phyloP scores from a whole-genome alignment of 1,140 invertebrate species.

The Helicorthomorpha holstii region DNA sequence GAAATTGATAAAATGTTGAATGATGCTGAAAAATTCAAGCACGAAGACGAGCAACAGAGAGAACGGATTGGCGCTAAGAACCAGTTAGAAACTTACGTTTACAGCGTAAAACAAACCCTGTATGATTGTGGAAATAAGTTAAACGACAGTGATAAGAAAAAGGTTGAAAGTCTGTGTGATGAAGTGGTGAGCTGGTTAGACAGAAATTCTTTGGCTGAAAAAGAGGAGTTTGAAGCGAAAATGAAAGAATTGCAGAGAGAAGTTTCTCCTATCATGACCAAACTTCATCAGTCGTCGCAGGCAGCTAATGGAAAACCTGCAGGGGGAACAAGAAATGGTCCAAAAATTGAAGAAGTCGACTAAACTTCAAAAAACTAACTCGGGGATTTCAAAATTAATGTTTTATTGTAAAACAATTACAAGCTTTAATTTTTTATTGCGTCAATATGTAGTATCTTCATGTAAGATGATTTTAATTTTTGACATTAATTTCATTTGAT shows the following conservation, averaged over 20 bases:
- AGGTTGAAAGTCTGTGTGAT: too few species aligned
- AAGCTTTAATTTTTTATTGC: too few species aligned
- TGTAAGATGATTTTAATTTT: too few species aligned
- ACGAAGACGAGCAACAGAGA: conserved; percentile 30
- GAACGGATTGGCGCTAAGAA: conserved; percentile 33
- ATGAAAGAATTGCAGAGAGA: conserved; percentile 27
- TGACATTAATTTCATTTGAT: too few species aligned
- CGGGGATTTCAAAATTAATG: too few species aligned
- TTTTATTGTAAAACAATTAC: too few species aligned
- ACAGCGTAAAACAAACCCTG: conserved; percentile 54
- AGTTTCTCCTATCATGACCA: conserved; percentile 18
- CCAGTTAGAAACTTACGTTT: conserved; percentile 45
- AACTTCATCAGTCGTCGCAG: conserved; percentile 16
- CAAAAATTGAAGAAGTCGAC: conserved; percentile 20
- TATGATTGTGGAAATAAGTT: too few species aligned
- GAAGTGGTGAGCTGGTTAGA: conserved; percentile 40
- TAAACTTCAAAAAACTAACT: too few species aligned
- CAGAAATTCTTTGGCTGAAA: conserved; percentile 31
- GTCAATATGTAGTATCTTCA: too few species aligned
- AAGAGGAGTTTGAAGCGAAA: conserved; percentile 26
- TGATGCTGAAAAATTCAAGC: conserved; percentile 29
- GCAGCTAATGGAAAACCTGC: conserved; percentile 1
- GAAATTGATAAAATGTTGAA: too few species aligned
- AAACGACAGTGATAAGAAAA: too few species aligned
- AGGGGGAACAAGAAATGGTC: conserved; percentile 7